A percentile compares a stretch with the other conserved stretches of the same genome.
Evolutionary conservation across 2,797 vertebrate species (phyloP).

Genomic region (Pelochelys cantorii): DNA sequence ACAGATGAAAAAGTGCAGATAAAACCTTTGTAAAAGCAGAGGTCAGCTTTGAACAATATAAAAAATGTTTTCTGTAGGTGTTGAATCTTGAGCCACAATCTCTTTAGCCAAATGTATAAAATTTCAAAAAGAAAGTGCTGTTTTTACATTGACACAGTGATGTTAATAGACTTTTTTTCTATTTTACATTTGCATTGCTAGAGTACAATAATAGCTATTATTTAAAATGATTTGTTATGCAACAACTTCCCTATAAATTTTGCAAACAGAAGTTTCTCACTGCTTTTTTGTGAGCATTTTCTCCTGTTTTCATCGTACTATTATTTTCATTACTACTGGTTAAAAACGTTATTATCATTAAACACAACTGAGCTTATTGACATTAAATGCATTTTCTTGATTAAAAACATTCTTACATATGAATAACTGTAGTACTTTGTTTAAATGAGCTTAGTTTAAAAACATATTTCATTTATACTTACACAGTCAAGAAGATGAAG

Average conservation of each 20-base stretch:
- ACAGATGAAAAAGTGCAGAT: conserved; percentile 82
- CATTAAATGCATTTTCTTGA: conserved; percentile 19
- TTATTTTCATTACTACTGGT: conserved; percentile 17
- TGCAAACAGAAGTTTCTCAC: conserved; percentile 62
- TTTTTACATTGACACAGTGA: conserved; percentile 38
- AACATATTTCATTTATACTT: not conserved
- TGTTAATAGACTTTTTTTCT: conserved; percentile 47
- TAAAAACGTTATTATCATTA: conserved; percentile 44
- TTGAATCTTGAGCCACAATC: conserved; percentile 49
- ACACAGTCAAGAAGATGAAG: conserved; percentile 55
- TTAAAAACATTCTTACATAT: conserved; percentile 23
- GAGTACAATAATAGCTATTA: conserved; percentile 53
- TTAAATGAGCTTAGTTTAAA: not conserved
- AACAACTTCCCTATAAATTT: conserved; percentile 53
- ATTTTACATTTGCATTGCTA: conserved; percentile 58
- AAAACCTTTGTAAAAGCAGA: conserved; percentile 78
- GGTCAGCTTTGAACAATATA: conserved; percentile 79
- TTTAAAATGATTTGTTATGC: conserved; percentile 68
- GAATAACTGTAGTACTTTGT: conserved; percentile 6
- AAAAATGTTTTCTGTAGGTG: conserved; percentile 69
- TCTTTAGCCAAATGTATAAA: conserved; percentile 19
- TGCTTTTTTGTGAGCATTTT: conserved; percentile 50
- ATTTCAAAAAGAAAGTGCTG: not conserved
- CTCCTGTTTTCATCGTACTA: conserved; percentile 33
- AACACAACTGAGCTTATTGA: conserved; percentile 7